Base-by-base conservation (phyloP, 2,888 invertebrate species). In the Drosophila mulleri region DNA sequence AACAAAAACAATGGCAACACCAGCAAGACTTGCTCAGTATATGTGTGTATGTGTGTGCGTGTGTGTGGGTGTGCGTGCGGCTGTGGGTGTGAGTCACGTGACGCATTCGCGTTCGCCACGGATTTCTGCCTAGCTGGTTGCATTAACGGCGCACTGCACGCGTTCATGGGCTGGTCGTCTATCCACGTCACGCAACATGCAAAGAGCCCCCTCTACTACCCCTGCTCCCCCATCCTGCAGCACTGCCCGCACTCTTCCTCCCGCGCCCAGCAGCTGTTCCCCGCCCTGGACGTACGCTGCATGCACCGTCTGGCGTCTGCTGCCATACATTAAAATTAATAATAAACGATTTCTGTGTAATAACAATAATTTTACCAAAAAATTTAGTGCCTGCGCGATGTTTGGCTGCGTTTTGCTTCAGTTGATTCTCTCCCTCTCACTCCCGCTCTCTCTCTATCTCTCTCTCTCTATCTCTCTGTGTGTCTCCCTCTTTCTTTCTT, bases 261-360 rank as follows among this genome's bases (percentile, higher is more conserved):
- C 42, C 20, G 35, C 52, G 5, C 23, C 23, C 12, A 9, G n/a
- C 45, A 58, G 26, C 48, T 42, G 61, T 39, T 20, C 29, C 37
- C 18, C 47, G 12, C 14, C 41, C 75, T 37, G 29, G 7, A 41
- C 20, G 23, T 9, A 41, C 26, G 53, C 37, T 26, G 68, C 63
- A 48, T 66, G 64, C 57, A 53, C 39, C 57, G 67, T 66, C 73
- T 68, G 71, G 62, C 66, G 66, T 70, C 75, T 68, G 74, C 71
- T 73, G 70, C 75, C 87, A 84, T 80, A 83, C 88, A 91, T 91
- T 90, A 91, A 91, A 91, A 91, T 91, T 91, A 91, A 91, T 91
- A 91, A 91, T 91, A 89, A 90, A 91, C 91, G 91, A 91, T 91
- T 88, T 89, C 85, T 72, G 84, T 84, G 87, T 83, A 87, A 90